Evolutionary conservation across 2,888 invertebrate genomes (phyloP).

Genomic region (Spicauda simplicius): DNA sequence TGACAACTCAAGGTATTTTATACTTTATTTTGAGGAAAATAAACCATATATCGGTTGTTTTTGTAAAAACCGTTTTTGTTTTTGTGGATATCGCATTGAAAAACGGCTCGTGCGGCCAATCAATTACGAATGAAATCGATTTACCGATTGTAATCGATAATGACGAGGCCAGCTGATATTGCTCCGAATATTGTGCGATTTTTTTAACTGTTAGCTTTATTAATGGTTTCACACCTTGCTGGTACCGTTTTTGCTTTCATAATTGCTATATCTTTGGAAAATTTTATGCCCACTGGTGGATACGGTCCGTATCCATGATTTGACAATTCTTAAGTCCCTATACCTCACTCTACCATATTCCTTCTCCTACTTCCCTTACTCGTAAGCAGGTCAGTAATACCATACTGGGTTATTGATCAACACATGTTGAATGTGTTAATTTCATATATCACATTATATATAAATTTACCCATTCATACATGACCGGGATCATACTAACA

Average conservation of each 20-base stretch:
- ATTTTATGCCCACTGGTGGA: too few relatives aligned
- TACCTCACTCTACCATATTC: too few relatives aligned
- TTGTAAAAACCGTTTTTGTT: conserved; percentile 6
- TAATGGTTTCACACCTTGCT: conserved; percentile 10
- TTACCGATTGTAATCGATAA: conserved; percentile 76
- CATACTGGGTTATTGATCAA: too few relatives aligned
- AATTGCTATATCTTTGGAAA: too few relatives aligned
- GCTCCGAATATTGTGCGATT: conserved; percentile 46
- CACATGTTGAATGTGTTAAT: too few relatives aligned
- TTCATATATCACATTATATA: too few relatives aligned
- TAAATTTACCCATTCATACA: too few relatives aligned
- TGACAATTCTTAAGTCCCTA: too few relatives aligned
- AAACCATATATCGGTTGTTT: neutral
- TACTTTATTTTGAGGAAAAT: neutral
- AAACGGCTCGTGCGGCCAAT: conserved; percentile 67
- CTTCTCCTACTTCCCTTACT: too few relatives aligned
- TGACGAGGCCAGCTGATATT: conserved; percentile 69
- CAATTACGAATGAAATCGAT: conserved; percentile 75
- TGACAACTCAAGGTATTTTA: neutral
- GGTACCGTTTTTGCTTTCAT: neutral
- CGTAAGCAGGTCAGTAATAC: too few relatives aligned
- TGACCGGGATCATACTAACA: too few relatives aligned
- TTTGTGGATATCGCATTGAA: conserved; percentile 23
- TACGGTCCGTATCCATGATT: too few relatives aligned
- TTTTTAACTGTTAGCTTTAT: conserved; percentile 5